Base-by-base conservation (phyloP, 2,797 vertebrate genomes). In the Garrulus glandarius region DNA sequence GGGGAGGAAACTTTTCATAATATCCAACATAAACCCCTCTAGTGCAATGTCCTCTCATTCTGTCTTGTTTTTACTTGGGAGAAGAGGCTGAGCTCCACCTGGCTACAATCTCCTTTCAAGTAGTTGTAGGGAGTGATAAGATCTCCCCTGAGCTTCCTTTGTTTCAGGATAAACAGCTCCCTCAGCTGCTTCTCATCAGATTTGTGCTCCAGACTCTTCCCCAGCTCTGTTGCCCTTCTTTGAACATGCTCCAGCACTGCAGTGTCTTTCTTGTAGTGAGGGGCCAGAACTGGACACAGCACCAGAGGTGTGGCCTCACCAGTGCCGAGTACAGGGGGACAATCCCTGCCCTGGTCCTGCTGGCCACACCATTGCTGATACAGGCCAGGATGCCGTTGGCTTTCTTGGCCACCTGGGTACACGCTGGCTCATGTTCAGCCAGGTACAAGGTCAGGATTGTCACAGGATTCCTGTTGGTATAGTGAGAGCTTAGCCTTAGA, bases 381-480 rank as follows among this genome's bases (percentile, higher is more conserved):
- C 19, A 21, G 19, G 41, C 36, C 36, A 30, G 43, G 70, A 26
- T 15, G 16, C 13, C 41, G 0, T 1, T 13, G 30, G 56, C 32
- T 13, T 55, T 27, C 69, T 29, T 13, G 50, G 24, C 24, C 50
- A 4, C 21, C 10, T 34, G 50, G 14, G 15, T 44, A 46, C 21
- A 4, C 8, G 0, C 9, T 5, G 72, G 11, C 34, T 46, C 26
- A 12, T 1, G 21, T 22, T 49, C 50, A 57, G 71, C 37, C 17
- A 24, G 24, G 44, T 2, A 10, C 5, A 6, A 2, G 8, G 26
- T 22, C 15, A 11, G 29, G 32, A 37, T 44, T n/a, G 47, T 13
- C 46, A 10, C 6, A 2, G 6, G 13, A 3, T 5, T 27, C 10
- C 30, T 36, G 9, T 9, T 34, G 21, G 29, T 4, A 4, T 0